Evolutionary conservation across 2,797 vertebrate genomes (phyloP).

Genomic region (Lophius americanus): DNA sequence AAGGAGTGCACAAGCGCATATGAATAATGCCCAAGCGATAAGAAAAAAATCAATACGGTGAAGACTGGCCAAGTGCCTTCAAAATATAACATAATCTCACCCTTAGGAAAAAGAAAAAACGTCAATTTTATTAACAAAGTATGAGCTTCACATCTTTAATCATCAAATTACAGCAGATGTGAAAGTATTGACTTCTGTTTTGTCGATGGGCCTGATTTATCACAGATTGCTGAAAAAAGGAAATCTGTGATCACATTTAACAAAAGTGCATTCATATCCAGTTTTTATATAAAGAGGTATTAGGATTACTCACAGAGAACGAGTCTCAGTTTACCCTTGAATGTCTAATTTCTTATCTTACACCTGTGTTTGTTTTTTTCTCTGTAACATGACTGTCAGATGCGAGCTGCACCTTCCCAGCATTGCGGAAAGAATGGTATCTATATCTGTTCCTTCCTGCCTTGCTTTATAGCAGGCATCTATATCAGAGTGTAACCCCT

Average conservation of each 20-base stretch:
- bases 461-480: conserved; percentile 55
- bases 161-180: conserved; percentile 45
- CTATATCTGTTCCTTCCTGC: conserved; percentile 79
- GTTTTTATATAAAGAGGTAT: conserved; percentile 27
- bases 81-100: conserved; percentile 29
- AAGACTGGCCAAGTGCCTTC: conserved; percentile 16
- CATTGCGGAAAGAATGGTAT: conserved; percentile 66
- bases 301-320: conserved; percentile 1
- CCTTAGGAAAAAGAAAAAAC: not conserved
- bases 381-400: conserved; percentile 55
- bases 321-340: conserved; percentile 14
- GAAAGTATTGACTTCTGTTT: conserved; percentile 44
- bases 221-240: conserved; percentile 38
- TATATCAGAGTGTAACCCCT: conserved; percentile 67
- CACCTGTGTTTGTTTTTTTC: conserved; percentile 56
- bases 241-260: conserved; percentile 36
- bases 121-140: conserved; percentile 22
- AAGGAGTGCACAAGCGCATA: conserved; percentile 4
- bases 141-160: conserved; percentile 20
- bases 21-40: conserved; percentile 16
- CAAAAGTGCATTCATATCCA: conserved; percentile 26
- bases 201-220: conserved; percentile 35
- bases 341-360: conserved; percentile 56
- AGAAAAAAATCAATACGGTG: conserved; percentile 4
- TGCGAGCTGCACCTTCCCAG: conserved; percentile 70